phyloP scores from a whole-genome alignment of 2,888 invertebrate species.

The Daptonema setosum region DNA sequence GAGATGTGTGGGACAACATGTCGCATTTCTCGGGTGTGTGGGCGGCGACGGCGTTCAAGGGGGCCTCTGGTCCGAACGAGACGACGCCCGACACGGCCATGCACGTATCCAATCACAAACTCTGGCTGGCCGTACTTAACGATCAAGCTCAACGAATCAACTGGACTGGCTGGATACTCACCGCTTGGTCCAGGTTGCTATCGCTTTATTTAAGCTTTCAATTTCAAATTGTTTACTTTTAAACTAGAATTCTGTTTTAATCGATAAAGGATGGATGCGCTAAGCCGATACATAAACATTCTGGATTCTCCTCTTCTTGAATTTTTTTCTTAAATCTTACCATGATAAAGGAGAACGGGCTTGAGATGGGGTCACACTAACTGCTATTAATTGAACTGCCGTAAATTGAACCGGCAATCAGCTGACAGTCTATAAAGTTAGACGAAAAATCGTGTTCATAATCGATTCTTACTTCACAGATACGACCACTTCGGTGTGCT shows the following conservation, averaged over 20 bases:
- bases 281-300: too few species aligned
- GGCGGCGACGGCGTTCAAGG: conserved; percentile 6
- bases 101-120: conserved; percentile 7
- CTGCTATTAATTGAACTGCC: too few species aligned
- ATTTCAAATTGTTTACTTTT: background rate
- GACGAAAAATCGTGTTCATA: too few species aligned
- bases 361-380: too few species aligned
- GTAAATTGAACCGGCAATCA: too few species aligned
- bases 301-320: too few species aligned
- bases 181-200: conserved; percentile 7
- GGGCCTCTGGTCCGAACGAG: conserved; percentile 4
- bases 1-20: background rate
- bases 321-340: too few species aligned
- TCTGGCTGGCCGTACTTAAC: conserved; percentile 6
- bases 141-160: background rate
- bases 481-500: conserved; percentile 30
- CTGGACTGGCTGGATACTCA: conserved; percentile 1
- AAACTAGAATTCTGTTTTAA: too few species aligned
- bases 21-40: background rate
- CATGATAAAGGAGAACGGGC: too few species aligned
- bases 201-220: background rate
- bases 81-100: conserved; percentile 3
- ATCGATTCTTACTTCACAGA: too few species aligned
- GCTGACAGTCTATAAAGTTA: too few species aligned
- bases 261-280: too few species aligned